Conservation (phyloP, 2,113 vertebrate genomes). For the Coryphaenoides rupestris region DNA sequence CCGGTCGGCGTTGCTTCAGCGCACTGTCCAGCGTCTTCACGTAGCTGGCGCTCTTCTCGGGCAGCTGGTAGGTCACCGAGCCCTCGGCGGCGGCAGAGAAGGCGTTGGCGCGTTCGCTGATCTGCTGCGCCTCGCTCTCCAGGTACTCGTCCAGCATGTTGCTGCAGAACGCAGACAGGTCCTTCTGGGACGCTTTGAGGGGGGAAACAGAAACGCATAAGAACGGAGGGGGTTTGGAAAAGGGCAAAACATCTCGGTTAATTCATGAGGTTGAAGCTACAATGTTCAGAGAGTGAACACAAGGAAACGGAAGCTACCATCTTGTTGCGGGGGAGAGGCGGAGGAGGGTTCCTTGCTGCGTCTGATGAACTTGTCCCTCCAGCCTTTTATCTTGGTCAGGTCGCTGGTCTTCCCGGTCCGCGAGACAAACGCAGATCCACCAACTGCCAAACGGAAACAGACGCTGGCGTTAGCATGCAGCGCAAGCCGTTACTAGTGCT, state of each 20-base stretch:
- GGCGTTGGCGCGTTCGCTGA: constrained; percentile 83
- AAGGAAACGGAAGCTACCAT: constrained; percentile 67
- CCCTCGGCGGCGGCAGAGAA: constrained; percentile 75
- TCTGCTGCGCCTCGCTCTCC: constrained; percentile 88
- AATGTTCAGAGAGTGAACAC: neutral
- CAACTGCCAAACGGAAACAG: constrained; percentile 65
- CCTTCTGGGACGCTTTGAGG: constrained; percentile 78
- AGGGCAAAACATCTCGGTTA: too few species aligned
- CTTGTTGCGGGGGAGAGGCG: constrained; percentile 65
- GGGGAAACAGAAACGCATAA: constrained; percentile 9
- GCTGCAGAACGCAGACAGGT: constrained; percentile 92
- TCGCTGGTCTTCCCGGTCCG: constrained; percentile 95
- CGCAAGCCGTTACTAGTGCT: neutral
- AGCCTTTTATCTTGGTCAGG: constrained; percentile 92
- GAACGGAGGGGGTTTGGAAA: neutral
- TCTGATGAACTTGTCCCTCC: constrained; percentile 83
- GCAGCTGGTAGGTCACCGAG: constrained; percentile 85
- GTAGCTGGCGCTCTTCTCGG: constrained; percentile 89
- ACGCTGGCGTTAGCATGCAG: constrained; percentile 5
- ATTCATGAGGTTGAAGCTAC: too few species aligned
- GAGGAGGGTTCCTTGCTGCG: constrained; percentile 42
- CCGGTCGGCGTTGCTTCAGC: constrained; percentile 77
- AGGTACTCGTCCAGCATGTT: constrained; percentile 94
- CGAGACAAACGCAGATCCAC: constrained; percentile 84
- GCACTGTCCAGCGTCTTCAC: constrained; percentile 92